A percentile compares a stretch with the other conserved stretches of the same genome.
These are phyloP conservation scores for Lissocephala sabroskyi DNA, from an alignment of 2,888 invertebrate genomes.

Conservation along the genomic window DNA sequence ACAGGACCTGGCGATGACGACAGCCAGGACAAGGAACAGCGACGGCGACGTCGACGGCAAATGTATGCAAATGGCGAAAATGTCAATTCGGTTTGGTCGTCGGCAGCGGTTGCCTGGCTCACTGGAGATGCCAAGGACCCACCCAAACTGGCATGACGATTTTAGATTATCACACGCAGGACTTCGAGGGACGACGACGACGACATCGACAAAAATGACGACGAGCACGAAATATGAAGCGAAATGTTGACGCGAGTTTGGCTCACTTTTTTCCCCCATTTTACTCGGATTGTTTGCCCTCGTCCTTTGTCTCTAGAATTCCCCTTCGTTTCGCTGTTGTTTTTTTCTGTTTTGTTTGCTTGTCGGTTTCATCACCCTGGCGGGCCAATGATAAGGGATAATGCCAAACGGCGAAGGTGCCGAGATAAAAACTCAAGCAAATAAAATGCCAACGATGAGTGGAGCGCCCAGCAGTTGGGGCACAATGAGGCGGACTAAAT, in stretches of 20 bases:
- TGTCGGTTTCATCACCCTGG: neutral
- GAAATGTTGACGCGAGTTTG: neutral
- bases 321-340: constrained; percentile 1
- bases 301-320: neutral
- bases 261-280: neutral
- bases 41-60: neutral
- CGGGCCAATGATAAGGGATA: constrained; percentile 6
- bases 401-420: neutral
- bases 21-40: neutral
- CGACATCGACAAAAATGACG: neutral
- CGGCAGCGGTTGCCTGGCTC: too few species aligned
- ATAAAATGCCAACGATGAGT: neutral
- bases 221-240: too few species aligned
- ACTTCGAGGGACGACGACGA: neutral
- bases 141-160: neutral
- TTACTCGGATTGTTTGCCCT: neutral
- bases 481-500: constrained; percentile 4
- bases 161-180: constrained; percentile 5
- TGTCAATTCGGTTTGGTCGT: constrained; percentile 12
- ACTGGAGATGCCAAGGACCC: too few species aligned
- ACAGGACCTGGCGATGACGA: constrained; percentile 2
- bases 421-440: neutral
- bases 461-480: neutral
- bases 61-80: constrained; percentile 19
- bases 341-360: constrained; percentile 2